Evolutionary conservation across 2,797 vertebrate species (phyloP).

Genomic region (Tokudaia muenninki): DNA sequence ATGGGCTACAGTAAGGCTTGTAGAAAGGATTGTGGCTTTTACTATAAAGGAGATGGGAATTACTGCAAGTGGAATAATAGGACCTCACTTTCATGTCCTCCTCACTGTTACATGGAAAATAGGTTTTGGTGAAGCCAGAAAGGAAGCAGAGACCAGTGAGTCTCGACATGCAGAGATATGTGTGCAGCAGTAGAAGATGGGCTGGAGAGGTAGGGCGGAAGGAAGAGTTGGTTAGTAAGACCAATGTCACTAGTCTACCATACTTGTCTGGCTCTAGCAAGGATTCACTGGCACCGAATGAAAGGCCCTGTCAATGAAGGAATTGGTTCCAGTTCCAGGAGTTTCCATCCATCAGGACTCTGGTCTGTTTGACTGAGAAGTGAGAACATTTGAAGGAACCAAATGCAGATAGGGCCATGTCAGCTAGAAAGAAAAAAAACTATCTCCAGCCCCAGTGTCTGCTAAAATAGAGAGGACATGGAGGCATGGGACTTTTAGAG

Average conservation of each 20-base stretch:
- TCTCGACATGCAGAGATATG: not conserved
- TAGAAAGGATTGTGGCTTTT: not conserved
- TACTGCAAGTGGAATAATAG: not conserved
- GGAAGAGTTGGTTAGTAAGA: not conserved
- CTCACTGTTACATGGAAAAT: not conserved
- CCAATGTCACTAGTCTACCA: not conserved
- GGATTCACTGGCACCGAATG: not conserved
- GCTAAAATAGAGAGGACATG: not conserved
- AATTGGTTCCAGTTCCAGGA: not conserved
- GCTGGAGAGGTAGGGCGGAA: not conserved
- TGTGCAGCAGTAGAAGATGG: not conserved
- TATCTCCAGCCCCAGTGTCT: not conserved
- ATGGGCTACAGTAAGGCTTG: not conserved
- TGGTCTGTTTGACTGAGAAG: not conserved
- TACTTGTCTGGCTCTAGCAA: not conserved
- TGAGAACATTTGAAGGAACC: not conserved
- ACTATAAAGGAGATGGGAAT: not conserved
- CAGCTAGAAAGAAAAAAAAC: constrained; percentile 30
- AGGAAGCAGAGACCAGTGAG: not conserved
- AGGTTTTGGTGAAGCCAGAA: not conserved
- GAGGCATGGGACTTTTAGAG: not conserved
- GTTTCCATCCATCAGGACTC: not conserved
- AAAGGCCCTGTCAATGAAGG: constrained; percentile 16
- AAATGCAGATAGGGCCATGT: not conserved
- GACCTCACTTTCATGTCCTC: not conserved